Evolutionary conservation across 2,888 invertebrate species (phyloP), one percentile per base, ranked within the genome.

Genomic region (Odontomyia ornata): DNA sequence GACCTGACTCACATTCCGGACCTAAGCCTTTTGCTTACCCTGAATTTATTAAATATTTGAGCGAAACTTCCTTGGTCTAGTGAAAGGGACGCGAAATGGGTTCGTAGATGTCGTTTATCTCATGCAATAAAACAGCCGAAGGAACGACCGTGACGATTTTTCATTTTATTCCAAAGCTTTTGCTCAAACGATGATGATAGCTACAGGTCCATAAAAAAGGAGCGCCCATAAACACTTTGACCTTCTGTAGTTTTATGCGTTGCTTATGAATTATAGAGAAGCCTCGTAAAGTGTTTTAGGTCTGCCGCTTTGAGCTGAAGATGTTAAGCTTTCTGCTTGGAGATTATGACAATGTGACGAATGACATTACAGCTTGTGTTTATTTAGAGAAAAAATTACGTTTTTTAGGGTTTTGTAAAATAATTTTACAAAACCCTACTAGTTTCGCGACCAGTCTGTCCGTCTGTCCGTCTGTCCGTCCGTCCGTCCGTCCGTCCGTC

Each of bases 11-110:
- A 25, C 62, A 62, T 7, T 62, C 62, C 62, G 11, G 18, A 1
- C 36, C 5, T 36, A 23, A 25, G 27, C 5, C 15, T 62, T 62
- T 7, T 62, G 21, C 62, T 3, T 23, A 25, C 62, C 62, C 27
- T 9, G 25, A 62, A 62, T 62, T 62, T 62, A 62, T 62, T 62
- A 62, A 62, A 62, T 62, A 62, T 62, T 62, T 62, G 21, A 62
- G 62, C 7, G 27, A 62, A 36, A 36, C 36, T 36, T 9, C 36
- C 36, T 36, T 36, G 5, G 36, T 36, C 9, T 36, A n/a, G 36
- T 9, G 9, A 36, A 36, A 36, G 9, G 3, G 36, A 9, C 25
- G 25, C 5, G 25, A 23, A 60, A 60, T 60, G 60, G 60, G 25
- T 15, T 60, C 15, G 21, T 7, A 18, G 52, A 25, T 60, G 60